Conservation (phyloP, 2,797 vertebrate species). For the Menidia menidia region DNA sequence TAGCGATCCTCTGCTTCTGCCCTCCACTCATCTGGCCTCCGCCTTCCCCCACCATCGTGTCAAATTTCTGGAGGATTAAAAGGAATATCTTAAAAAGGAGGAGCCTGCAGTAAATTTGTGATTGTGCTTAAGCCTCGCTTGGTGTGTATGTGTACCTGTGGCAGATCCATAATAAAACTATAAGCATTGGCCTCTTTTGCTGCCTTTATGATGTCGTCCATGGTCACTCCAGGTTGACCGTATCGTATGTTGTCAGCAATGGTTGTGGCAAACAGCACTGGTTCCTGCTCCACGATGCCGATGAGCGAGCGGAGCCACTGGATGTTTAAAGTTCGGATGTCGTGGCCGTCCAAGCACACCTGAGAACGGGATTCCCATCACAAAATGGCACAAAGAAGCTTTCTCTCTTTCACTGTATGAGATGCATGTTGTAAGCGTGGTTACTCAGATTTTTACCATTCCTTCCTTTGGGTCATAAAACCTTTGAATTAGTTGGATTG, state of each 20-base stretch:
- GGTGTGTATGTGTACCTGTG: conserved; percentile 72
- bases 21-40: conserved; percentile 88
- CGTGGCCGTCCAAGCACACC: conserved; percentile 85
- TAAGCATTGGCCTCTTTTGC: conserved; percentile 85
- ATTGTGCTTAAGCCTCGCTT: not conserved
- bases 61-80: conserved; percentile 76
- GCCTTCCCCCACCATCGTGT: conserved; percentile 85
- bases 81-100: not conserved
- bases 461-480: conserved; percentile 85
- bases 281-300: conserved; percentile 86
- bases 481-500: conserved; percentile 84
- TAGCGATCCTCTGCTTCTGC: conserved; percentile 87
- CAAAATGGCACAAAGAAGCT: not conserved
- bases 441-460: conserved; percentile 71
- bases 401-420: not conserved
- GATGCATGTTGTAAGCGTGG: not conserved
- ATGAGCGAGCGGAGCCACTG: conserved; percentile 85
- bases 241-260: conserved; percentile 84
- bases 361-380: conserved; percentile 33
- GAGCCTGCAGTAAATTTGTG: not conserved
- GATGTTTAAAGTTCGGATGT: conserved; percentile 82
- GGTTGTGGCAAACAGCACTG: conserved; percentile 83
- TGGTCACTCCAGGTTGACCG: conserved; percentile 75
- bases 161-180: conserved; percentile 84
- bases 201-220: conserved; percentile 80